Evolutionary conservation across 1,140 invertebrate genomes (phyloP).

Genomic region (Drosophila obscura): DNA sequence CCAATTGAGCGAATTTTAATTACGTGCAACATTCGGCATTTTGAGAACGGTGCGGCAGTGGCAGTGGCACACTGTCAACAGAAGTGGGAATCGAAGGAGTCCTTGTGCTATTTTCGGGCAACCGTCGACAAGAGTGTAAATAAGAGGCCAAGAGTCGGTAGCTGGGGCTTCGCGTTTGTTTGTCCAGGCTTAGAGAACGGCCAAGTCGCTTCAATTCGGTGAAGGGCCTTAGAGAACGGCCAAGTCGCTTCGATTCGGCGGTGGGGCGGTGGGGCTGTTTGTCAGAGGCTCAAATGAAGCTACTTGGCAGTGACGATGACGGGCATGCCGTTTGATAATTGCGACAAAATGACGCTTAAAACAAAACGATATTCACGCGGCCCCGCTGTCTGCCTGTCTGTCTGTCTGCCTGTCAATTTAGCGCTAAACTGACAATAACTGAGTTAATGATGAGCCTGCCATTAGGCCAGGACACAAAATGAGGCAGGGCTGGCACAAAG

Average conservation of each 20-base stretch:
- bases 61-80: slow-evolving; percentile 31
- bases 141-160: slow-evolving; percentile 30
- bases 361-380: slow-evolving; percentile 64
- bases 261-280: slow-evolving; percentile 16
- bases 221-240: neutral
- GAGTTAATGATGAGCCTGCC: slow-evolving; percentile 73
- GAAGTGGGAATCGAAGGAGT: slow-evolving; percentile 24
- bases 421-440: slow-evolving; percentile 74
- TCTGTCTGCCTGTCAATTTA: slow-evolving; percentile 68
- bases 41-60: slow-evolving; percentile 34
- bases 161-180: slow-evolving; percentile 45
- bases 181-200: slow-evolving; percentile 23
- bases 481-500: slow-evolving; percentile 30
- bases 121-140: slow-evolving; percentile 50
- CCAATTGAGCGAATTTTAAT: slow-evolving; percentile 77
- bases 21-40: slow-evolving; percentile 77
- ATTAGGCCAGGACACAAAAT: slow-evolving; percentile 64
- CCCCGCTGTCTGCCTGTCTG: slow-evolving; percentile 10
- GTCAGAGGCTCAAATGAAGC: slow-evolving; percentile 20
- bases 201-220: slow-evolving; percentile 19
- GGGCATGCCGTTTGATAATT: slow-evolving; percentile 61
- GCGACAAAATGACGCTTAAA: slow-evolving; percentile 51
- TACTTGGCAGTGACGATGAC: slow-evolving; percentile 37
- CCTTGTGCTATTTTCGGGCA: slow-evolving; percentile 52
- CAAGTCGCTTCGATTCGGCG: slow-evolving; percentile 18